Base-by-base conservation (phyloP, 2,113 vertebrate genomes). In the Lophius piscatorius region DNA sequence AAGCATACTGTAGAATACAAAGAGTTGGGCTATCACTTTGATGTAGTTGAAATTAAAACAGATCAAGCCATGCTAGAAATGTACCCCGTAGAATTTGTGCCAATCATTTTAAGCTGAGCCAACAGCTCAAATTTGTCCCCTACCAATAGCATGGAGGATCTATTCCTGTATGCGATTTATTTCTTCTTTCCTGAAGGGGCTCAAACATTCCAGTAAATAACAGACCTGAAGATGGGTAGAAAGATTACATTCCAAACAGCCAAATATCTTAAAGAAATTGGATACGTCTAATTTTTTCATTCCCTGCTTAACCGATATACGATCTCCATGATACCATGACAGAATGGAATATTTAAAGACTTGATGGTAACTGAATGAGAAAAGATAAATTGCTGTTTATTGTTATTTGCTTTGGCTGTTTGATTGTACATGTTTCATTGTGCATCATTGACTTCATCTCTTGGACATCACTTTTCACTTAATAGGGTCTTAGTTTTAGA, bases 111-210 rank as follows among this genome's bases (percentile, higher is more conserved):
- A 38, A 65, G 38, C 28, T 40, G 21, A 55, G 16, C 8, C 12
- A 12, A 36, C 52, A 67, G 62, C 50, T 80, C 48, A 70, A 63
- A 66, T 63, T 17, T 33, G 44, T 49, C 54, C 26, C 42, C 62
- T 54, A 20, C 29, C 38, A 42, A 52, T 60, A 21, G 44, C 24
- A 51, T 29, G 41, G 46, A 55, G 68, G 26, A 46, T 48, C 17
- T n/a, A n/a, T n/a, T n/a, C n/a, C n/a, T n/a, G n/a, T n/a, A n/a
- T n/a, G n/a, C n/a, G n/a, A n/a, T n/a, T n/a, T n/a, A n/a, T n/a
- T n/a, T n/a, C n/a, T n/a, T n/a, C n/a, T n/a, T n/a, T n/a, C n/a
- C n/a, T n/a, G n/a, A n/a, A n/a, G n/a, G n/a, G n/a, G n/a, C n/a
- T n/a, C n/a, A n/a, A n/a, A n/a, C n/a, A n/a, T n/a, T n/a, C n/a